Percentiles rank a stretch among this genome's conserved stretches.
Evolutionary conservation across 2,113 vertebrate species (phyloP).

Genomic region (Corvus moneduloides): DNA sequence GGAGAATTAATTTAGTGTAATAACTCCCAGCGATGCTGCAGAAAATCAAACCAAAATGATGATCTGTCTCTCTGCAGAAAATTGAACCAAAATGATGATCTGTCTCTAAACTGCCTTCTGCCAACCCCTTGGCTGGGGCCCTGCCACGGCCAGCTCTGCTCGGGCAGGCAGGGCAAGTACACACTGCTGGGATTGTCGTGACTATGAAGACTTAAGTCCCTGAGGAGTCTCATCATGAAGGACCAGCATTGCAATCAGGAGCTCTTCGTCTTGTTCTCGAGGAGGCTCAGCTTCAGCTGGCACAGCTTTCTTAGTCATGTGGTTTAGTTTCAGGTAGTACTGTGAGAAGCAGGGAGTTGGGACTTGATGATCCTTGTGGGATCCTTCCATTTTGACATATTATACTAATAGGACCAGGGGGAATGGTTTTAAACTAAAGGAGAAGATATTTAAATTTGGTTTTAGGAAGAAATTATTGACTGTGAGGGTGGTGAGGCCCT

Average conservation of each 20-base stretch:
- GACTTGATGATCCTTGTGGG: neutral
- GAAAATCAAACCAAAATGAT: neutral
- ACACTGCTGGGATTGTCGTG: fast-evolving
- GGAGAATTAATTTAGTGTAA: neutral
- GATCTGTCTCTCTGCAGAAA: neutral
- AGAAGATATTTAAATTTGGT: neutral
- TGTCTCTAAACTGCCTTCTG: neutral
- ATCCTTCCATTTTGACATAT: neutral
- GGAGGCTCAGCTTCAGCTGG: neutral
- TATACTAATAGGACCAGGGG: neutral
- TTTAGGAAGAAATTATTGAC: neutral
- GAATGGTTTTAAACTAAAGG: neutral
- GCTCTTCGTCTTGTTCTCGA: fast-evolving
- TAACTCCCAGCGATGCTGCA: neutral
- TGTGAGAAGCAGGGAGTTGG: neutral
- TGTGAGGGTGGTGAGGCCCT: neutral
- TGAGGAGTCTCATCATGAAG: neutral
- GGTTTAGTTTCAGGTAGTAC: neutral
- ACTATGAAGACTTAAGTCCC: neutral
- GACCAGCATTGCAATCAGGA: neutral
- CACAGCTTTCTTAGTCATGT: fast-evolving
- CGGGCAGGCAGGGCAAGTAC: neutral
- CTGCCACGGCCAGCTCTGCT: fast-evolving
- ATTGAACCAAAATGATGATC: neutral
- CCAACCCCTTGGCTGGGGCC: neutral